phyloP scores from a whole-genome alignment of 2,113 vertebrate species.

The Lagopus leucura region DNA sequence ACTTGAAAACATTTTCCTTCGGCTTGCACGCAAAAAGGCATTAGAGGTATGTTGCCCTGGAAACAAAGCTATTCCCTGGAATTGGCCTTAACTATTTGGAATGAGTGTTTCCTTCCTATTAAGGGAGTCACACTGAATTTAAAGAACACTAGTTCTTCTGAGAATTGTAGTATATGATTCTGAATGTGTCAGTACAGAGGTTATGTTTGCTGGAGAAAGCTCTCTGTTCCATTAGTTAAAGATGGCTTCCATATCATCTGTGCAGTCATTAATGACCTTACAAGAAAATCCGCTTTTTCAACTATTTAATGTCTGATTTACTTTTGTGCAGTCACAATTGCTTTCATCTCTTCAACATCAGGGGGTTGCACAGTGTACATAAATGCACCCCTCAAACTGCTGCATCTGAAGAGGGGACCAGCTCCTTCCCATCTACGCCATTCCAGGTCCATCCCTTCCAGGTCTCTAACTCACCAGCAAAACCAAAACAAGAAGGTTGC shows the following conservation, averaged over 20 bases:
- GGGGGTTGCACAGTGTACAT: neutral
- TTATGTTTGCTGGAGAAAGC: neutral
- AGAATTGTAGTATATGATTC: neutral
- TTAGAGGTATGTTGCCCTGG: neutral
- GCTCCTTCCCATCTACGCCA: neutral
- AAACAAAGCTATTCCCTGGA: slow-evolving; percentile 44
- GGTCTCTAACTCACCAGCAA: neutral
- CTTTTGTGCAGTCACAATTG: neutral
- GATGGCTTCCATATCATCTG: neutral
- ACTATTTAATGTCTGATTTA: neutral
- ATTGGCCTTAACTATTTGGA: slow-evolving; percentile 35
- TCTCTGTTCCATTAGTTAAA: slow-evolving; percentile 11
- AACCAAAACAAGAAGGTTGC: neutral
- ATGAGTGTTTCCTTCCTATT: slow-evolving; percentile 44
- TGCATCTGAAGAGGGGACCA: neutral
- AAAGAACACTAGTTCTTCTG: slow-evolving; percentile 19
- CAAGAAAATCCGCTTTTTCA: slow-evolving; percentile 32
- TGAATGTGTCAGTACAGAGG: slow-evolving; percentile 2
- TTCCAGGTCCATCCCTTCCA: slow-evolving; percentile 11
- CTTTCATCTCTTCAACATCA: neutral
- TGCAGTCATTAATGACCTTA: neutral
- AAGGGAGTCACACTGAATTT: neutral
- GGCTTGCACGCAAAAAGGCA: neutral
- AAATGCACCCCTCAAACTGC: slow-evolving; percentile 10
- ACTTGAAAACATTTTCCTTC: slow-evolving; percentile 43